These are phyloP conservation scores for Phoeniculus purpureus DNA, from an alignment of 2,797 vertebrate species.

Conservation along the genomic window DNA sequence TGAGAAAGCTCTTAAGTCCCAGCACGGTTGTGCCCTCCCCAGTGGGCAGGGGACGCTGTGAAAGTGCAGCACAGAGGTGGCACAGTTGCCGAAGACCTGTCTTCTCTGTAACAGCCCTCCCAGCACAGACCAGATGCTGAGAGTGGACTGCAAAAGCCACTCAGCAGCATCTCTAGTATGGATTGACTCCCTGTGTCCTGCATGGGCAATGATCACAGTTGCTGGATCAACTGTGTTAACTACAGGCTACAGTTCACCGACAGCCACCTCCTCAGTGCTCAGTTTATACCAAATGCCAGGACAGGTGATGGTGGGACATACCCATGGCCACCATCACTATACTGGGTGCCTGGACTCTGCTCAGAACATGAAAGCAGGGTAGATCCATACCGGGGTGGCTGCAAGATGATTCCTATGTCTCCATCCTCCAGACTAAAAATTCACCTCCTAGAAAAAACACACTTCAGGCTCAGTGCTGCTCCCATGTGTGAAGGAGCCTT, in stretches of 20 bases:
- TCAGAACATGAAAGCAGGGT: neutral
- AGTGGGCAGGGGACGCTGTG: neutral
- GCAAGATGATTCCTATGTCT: neutral
- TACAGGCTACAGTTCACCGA: neutral
- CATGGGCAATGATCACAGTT: neutral
- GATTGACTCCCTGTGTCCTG: neutral
- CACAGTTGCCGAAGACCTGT: neutral
- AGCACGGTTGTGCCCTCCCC: neutral
- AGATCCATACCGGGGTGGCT: neutral
- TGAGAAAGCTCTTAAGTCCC: neutral
- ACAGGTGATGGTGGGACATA: fast-evolving
- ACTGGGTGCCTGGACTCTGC: neutral
- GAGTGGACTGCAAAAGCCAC: neutral
- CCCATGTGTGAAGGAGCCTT: neutral
- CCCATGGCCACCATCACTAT: neutral
- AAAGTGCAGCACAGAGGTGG: neutral
- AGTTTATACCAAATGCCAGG: neutral
- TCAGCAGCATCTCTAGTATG: neutral
- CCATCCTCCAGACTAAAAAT: neutral
- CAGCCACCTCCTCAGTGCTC: neutral
- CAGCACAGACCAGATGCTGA: neutral
- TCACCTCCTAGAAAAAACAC: neutral
- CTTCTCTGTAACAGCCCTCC: neutral
- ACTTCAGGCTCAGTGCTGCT: neutral
- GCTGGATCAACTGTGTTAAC: neutral